phyloP scores from a whole-genome alignment of 2,113 vertebrate species.

The Neodon shergylaensis region DNA sequence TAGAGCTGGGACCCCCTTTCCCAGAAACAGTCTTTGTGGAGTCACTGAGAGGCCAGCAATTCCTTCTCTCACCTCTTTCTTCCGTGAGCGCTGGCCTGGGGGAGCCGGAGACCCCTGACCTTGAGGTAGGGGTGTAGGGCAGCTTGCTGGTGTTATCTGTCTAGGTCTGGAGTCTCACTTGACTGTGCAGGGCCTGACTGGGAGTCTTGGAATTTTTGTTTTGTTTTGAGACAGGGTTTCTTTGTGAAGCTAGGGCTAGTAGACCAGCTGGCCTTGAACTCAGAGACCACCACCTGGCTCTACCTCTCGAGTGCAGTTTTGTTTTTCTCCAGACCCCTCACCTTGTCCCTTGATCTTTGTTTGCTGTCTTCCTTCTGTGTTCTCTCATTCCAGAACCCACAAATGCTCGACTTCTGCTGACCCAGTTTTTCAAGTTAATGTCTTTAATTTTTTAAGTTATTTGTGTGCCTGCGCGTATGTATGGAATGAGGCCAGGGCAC shows the following conservation, averaged over 20 bases:
- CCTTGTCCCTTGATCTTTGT: background rate
- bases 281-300: background rate
- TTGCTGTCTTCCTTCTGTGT: background rate
- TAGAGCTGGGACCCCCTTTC: conserved; percentile 54
- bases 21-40: conserved; percentile 74
- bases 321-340: background rate
- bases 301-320: background rate
- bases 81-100: conserved; percentile 79
- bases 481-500: background rate
- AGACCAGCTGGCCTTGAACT: background rate
- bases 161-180: background rate
- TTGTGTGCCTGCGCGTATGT: background rate
- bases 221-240: background rate
- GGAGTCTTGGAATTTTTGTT: background rate
- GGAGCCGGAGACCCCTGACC: conserved; percentile 60
- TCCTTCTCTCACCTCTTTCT: conserved; percentile 55
- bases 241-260: background rate
- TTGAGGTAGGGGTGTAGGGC: conserved; percentile 75
- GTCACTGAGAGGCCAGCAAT: conserved; percentile 47
- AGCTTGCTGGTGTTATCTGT: background rate
- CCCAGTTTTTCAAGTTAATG: background rate
- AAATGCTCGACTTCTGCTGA: background rate
- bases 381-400: background rate
- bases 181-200: background rate
- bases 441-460: background rate